Conservation (phyloP, 1,140 invertebrate species). For the Pollicipes pollicipes region DNA sequence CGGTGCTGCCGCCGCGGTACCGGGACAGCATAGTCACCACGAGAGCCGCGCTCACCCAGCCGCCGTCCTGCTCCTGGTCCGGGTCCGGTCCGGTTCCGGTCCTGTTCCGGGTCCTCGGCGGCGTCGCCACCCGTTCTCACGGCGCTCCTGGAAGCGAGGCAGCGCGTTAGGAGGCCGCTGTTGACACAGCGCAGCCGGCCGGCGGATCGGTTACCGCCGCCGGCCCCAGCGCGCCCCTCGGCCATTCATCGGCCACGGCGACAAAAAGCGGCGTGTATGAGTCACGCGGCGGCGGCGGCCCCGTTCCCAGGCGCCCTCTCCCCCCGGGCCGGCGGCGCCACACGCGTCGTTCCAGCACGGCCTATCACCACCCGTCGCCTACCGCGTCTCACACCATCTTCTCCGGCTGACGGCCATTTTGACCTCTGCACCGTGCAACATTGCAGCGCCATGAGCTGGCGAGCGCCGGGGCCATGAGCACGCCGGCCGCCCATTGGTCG, state of each 20-base stretch:
- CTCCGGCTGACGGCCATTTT: not conserved
- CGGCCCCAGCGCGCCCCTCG: not conserved
- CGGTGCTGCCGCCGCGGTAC: not conserved
- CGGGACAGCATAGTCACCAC: no score
- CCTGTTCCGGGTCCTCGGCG: not conserved
- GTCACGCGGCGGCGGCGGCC: not conserved
- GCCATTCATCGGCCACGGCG: not conserved
- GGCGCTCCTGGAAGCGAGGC: not conserved
- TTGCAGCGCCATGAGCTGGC: not conserved
- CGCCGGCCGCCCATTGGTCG: not conserved
- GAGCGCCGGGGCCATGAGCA: not conserved
- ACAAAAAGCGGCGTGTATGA: not conserved
- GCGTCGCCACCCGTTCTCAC: not conserved
- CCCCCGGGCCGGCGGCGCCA: no score
- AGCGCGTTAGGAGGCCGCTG: not conserved
- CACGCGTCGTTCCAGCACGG: not conserved
- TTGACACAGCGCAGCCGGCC: no score
- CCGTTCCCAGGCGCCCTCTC: not conserved
- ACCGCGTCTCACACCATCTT: not conserved
- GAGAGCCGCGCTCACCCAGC: no score
- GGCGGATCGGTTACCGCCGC: not conserved
- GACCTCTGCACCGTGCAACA: not conserved
- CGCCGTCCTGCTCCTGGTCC: no score
- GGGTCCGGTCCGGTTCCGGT: not conserved
- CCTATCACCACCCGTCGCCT: not conserved